Evolutionary conservation across 2,797 vertebrate species (phyloP).

Genomic region (Phaenicophaeus curvirostris): DNA sequence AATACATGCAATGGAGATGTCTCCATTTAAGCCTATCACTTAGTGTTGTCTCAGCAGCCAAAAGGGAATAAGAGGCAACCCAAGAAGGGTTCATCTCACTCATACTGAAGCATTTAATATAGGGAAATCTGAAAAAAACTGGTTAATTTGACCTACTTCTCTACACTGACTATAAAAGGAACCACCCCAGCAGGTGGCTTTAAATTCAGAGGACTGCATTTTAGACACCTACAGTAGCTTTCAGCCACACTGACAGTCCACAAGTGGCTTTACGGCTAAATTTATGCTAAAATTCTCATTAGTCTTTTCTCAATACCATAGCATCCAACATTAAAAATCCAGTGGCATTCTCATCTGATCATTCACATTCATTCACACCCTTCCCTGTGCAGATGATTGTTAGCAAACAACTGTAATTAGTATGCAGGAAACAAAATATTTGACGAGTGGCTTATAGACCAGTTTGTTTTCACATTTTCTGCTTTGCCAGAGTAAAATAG

Average conservation of each 20-base stretch:
- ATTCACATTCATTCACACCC: neutral
- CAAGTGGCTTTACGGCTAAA: neutral
- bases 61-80: neutral
- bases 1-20: neutral
- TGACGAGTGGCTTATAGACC: neutral
- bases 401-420: conserved; percentile 21
- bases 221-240: neutral
- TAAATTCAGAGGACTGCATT: neutral
- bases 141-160: neutral
- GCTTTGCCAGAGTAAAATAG: neutral
- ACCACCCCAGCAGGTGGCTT: neutral
- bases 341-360: neutral
- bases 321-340: neutral
- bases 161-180: neutral
- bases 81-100: neutral
- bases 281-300: neutral
- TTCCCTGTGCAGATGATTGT: neutral
- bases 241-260: fast-evolving
- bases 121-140: neutral
- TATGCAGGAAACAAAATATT: conserved; percentile 7
- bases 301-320: neutral
- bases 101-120: neutral
- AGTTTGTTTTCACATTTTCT: neutral
- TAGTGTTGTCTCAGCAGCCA: neutral
- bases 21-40: neutral